phyloP scores from a whole-genome alignment of 2,113 vertebrate species.

The Seriola rivoliana region DNA sequence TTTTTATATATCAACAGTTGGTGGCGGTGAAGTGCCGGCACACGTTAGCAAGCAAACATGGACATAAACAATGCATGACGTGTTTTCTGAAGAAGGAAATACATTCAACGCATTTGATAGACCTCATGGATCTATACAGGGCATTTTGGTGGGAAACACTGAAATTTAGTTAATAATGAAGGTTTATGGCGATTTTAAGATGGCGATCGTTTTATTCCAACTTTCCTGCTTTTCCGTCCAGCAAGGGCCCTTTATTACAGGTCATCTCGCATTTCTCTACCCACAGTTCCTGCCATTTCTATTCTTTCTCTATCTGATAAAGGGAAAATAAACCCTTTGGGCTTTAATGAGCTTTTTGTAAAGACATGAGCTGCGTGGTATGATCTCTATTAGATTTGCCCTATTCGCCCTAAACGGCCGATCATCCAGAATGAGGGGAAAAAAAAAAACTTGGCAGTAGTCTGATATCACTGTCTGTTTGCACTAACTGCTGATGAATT shows the following conservation, averaged over 20 bases:
- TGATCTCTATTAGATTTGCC: neutral
- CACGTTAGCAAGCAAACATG: too few species aligned
- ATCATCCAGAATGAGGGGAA: neutral
- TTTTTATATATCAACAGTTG: too few species aligned
- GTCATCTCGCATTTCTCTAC: neutral
- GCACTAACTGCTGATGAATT: slow-evolving; percentile 50
- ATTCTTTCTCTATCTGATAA: neutral
- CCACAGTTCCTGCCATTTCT: neutral
- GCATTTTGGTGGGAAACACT: too few species aligned
- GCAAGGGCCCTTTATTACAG: neutral
- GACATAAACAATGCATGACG: neutral
- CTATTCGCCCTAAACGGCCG: neutral
- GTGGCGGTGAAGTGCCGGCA: too few species aligned
- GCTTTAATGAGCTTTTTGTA: neutral
- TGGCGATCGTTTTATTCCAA: neutral
- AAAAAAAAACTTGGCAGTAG: neutral
- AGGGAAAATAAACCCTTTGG: too few species aligned
- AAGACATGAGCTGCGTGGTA: neutral
- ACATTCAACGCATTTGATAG: neutral
- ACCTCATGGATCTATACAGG: neutral
- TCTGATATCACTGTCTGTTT: slow-evolving; percentile 14
- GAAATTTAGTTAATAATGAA: too few species aligned
- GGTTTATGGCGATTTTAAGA: too few species aligned
- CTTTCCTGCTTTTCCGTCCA: too few species aligned
- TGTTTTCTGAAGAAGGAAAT: neutral